Percentiles rank a stretch among this genome's conserved stretches.
Evolutionary conservation across 2,888 invertebrate genomes (phyloP).

Genomic region (Bunonema sp.): DNA sequence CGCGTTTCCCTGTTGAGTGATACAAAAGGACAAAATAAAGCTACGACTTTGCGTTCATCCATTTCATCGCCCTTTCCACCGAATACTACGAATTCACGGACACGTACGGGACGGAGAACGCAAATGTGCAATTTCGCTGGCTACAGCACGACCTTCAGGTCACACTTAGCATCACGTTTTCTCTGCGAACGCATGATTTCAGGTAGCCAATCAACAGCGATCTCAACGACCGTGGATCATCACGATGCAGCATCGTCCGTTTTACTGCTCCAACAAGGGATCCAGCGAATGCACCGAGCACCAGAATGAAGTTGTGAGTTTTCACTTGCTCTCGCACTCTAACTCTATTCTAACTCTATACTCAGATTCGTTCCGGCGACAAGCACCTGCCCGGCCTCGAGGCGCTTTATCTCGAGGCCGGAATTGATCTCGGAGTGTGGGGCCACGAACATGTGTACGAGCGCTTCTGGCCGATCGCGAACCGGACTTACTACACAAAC

Average conservation of each 20-base stretch:
- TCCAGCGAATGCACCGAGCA: constrained; percentile 42
- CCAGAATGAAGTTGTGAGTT: not conserved
- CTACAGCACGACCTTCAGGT: constrained; percentile 20
- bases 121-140: constrained; percentile 23
- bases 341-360: no score
- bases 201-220: constrained; percentile 53
- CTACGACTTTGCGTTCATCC: constrained; percentile 71
- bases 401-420: constrained; percentile 65
- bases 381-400: constrained; percentile 54
- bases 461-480: constrained; percentile 76
- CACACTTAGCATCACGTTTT: no score
- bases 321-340: not conserved
- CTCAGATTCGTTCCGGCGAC: constrained; percentile 29
- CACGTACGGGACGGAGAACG: constrained; percentile 65
- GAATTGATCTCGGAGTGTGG: constrained; percentile 80
- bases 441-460: constrained; percentile 95
- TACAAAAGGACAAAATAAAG: constrained; percentile 47
- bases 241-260: constrained; percentile 68
- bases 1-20: no score
- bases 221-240: constrained; percentile 63
- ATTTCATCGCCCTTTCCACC: constrained; percentile 74
- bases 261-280: constrained; percentile 62
- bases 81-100: constrained; percentile 75
- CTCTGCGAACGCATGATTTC: no score
- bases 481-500: constrained; percentile 47